Evolutionary conservation across 2,797 vertebrate species (phyloP).

Genomic region (Enteromius thamalakanensis): DNA sequence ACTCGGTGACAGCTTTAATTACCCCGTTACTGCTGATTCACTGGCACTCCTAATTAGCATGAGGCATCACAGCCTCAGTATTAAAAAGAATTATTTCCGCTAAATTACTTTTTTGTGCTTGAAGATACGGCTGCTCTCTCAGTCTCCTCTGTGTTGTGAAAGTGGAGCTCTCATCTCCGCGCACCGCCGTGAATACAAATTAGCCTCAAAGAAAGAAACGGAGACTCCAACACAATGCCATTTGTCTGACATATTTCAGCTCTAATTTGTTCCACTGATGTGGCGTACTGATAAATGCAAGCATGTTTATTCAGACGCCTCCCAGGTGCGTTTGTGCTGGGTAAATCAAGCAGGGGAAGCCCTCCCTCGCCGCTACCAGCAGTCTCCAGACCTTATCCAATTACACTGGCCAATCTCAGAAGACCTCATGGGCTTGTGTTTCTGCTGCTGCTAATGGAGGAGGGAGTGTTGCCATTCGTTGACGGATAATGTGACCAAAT

Average conservation of each 20-base stretch:
- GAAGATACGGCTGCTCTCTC: slow-evolving; percentile 59
- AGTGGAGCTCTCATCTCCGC: slow-evolving; percentile 25
- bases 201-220: slow-evolving; percentile 22
- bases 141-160: slow-evolving; percentile 30
- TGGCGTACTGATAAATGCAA: slow-evolving; percentile 60
- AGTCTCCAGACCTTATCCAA: slow-evolving; percentile 42
- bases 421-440: slow-evolving; percentile 33
- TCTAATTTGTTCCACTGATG: slow-evolving; percentile 66
- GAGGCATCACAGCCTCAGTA: slow-evolving; percentile 64
- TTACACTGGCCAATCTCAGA: slow-evolving; percentile 32
- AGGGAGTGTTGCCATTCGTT: slow-evolving; percentile 54
- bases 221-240: slow-evolving; percentile 60
- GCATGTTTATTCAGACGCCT: slow-evolving; percentile 59
- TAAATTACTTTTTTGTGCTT: slow-evolving; percentile 70
- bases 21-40: slow-evolving; percentile 74
- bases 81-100: slow-evolving; percentile 67
- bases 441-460: slow-evolving; percentile 28
- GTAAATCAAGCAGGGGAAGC: slow-evolving; percentile 31
- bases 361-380: neutral
- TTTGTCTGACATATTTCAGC: slow-evolving; percentile 62
- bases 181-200: slow-evolving; percentile 45
- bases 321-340: slow-evolving; percentile 37
- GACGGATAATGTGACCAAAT: slow-evolving; percentile 75
- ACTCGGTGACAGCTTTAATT: slow-evolving; percentile 73
- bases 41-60: slow-evolving; percentile 74